Conservation (phyloP, 2,888 invertebrate species). For the Agrotis clavis region DNA sequence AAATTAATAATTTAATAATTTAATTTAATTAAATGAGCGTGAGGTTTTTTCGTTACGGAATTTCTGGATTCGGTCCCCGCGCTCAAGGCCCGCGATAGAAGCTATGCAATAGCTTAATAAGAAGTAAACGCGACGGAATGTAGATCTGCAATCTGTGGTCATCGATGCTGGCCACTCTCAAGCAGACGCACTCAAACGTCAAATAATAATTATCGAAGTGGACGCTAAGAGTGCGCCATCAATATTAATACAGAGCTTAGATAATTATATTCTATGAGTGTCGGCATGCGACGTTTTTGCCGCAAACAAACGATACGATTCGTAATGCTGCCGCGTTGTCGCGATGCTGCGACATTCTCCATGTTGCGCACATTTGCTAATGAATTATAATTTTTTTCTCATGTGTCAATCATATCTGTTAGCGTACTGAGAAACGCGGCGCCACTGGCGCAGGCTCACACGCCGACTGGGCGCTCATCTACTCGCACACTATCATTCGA, state of each 20-base stretch:
- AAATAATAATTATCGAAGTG: constrained; percentile 58
- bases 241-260: constrained; percentile 65
- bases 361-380: constrained; percentile 67
- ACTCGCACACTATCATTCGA: not conserved
- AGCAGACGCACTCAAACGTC: constrained; percentile 37
- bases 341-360: constrained; percentile 64
- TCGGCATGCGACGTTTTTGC: constrained; percentile 67
- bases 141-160: constrained; percentile 33
- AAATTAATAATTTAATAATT: too few species aligned
- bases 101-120: too few species aligned
- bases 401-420: constrained; percentile 74
- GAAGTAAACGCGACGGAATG: constrained; percentile 30
- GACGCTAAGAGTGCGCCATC: constrained; percentile 55
- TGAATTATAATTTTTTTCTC: constrained; percentile 73
- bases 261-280: constrained; percentile 64
- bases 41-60: too few species aligned
- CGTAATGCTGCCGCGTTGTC: constrained; percentile 43
- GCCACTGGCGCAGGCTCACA: constrained; percentile 55
- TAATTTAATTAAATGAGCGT: too few species aligned
- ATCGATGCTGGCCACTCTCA: not conserved
- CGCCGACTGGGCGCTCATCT: constrained; percentile 13
- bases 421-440: constrained; percentile 62
- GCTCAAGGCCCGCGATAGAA: too few species aligned
- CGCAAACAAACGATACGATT: constrained; percentile 69
- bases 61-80: too few species aligned